A percentile compares a stretch with the other conserved stretches of the same genome.
phyloP scores from a whole-genome alignment of 2,113 vertebrate species.

The Epinephelus fuscoguttatus region DNA sequence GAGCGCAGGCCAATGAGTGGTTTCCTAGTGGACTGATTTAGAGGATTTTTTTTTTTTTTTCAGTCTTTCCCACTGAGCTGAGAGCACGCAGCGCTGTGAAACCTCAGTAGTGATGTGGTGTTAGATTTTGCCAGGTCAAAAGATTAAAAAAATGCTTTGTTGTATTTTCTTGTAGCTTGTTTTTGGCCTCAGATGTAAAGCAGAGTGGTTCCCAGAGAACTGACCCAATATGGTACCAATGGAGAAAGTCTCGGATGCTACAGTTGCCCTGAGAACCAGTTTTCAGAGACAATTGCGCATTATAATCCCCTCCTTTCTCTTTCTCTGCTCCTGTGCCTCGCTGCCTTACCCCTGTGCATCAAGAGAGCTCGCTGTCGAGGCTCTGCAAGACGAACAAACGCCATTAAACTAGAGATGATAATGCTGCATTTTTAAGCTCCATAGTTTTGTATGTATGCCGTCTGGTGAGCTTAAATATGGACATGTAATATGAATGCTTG shows the following conservation, averaged over 20 bases:
- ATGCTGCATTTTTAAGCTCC: constrained; percentile 78
- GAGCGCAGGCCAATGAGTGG: constrained; percentile 41
- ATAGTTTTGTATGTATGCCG: constrained; percentile 73
- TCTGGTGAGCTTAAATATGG: constrained; percentile 69
- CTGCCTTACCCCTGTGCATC: constrained; percentile 77
- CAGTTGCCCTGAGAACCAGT: constrained; percentile 56
- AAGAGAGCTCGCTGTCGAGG: constrained; percentile 42
- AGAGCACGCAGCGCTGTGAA: constrained; percentile 46
- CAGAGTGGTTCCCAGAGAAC: constrained; percentile 52
- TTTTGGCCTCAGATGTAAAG: constrained; percentile 50
- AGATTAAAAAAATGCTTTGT: constrained; percentile 28
- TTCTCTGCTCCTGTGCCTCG: constrained; percentile 64
- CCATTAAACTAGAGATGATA: constrained; percentile 74
- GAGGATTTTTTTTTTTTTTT: constrained; percentile 7
- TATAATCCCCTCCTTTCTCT: constrained; percentile 22
- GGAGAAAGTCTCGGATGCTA: constrained; percentile 61
- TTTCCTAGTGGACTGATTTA: constrained; percentile 44
- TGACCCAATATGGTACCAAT: constrained; percentile 74
- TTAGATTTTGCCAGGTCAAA: constrained; percentile 46
- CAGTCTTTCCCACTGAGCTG: constrained; percentile 78
- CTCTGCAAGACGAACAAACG: constrained; percentile 66
- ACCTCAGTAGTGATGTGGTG: constrained; percentile 77
- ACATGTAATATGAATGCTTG: constrained; percentile 80
- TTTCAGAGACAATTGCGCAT: constrained; percentile 60
- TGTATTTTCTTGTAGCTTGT: constrained; percentile 54